Base-by-base conservation (phyloP, 1,140 invertebrate genomes). In the Drosophila aff. region DNA sequence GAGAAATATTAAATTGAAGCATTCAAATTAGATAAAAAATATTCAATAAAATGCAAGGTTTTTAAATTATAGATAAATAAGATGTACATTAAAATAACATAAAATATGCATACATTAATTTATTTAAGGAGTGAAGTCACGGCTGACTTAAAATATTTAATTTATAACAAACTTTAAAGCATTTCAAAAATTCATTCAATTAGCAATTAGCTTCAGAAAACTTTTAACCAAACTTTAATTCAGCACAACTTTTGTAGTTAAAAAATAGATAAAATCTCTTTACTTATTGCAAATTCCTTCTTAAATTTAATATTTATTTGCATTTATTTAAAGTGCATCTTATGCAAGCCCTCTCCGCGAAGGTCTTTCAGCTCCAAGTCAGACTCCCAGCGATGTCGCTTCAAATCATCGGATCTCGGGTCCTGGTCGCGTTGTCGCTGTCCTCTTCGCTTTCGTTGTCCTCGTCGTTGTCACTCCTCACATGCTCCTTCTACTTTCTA, bases 331-430 rank as follows among this genome's bases (percentile, higher is more conserved):
- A 0, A 38, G 67, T 69, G 62, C 7, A 38, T 18, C 15, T 33
- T 21, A 28, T 36, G 62, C 61, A 38, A 15, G 18, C 16, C 63
- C 26, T n/a, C 10, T n/a, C 10, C 36, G 13, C 40, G 10, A 36
- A 28, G 40, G 18, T 9, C 49, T 64, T 64, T 7, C 65, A 49
- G 26, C 28, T 36, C 6, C 11, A 55, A 71, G 61, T 66, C 81
- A 65, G 63, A 76, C 52, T 59, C 60, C 61, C 18, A 66, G 31
- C 33, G 43, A 38, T 50, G 69, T 73, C 69, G 53, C 69, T 61
- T 73, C 69, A 73, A 73, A 73, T 73, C 67, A 73, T 72, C 40
- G 46, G 67, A 46, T 43, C 52, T 73, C 53, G 67, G 69, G 46
- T 73, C 53, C 58, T 71, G 40, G 21, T 52, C 26, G 53, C 26